Evolutionary conservation across 2,888 invertebrate genomes (phyloP).

Genomic region (Oscheius sp.): DNA sequence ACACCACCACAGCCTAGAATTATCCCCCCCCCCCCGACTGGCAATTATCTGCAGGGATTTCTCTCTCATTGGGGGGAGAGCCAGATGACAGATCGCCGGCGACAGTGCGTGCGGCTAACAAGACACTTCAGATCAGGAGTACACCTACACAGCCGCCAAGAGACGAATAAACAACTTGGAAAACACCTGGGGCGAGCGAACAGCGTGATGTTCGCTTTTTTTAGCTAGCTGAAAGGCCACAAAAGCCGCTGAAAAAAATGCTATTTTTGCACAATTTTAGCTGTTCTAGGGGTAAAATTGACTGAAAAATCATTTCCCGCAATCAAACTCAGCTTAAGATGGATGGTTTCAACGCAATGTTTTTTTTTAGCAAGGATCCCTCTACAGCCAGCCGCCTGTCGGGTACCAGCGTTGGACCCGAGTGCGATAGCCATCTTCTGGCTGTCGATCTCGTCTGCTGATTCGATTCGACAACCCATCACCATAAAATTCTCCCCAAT

Average conservation of each 20-base stretch:
- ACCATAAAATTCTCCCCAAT: slow-evolving; percentile 6
- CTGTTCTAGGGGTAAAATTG: no score
- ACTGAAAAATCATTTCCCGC: not conserved
- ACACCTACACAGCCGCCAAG: slow-evolving; percentile 16
- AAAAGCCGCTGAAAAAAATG: no score
- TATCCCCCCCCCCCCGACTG: slow-evolving; percentile 12
- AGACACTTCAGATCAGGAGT: slow-evolving; percentile 18
- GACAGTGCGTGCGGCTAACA: slow-evolving; percentile 25
- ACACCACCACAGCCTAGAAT: slow-evolving; percentile 21
- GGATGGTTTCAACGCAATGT: no score
- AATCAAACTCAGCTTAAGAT: not conserved
- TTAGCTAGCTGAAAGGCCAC: no score
- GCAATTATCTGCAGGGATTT: slow-evolving; percentile 26
- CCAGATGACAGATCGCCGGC: slow-evolving; percentile 19
- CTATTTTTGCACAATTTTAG: no score
- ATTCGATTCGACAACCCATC: slow-evolving; percentile 22
- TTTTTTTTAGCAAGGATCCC: no score
- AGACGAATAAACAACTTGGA: slow-evolving; percentile 16
- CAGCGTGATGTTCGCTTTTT: not conserved
- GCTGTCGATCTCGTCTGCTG: not conserved
- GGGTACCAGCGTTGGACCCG: no score
- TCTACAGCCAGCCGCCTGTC: no score
- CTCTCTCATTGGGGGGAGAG: not conserved
- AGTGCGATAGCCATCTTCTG: slow-evolving; percentile 15
- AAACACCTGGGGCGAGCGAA: slow-evolving; percentile 11